Evolutionary conservation across 2,113 vertebrate species (phyloP), one percentile per base, ranked within the genome.

Genomic region (Anser brachyrhynchus): DNA sequence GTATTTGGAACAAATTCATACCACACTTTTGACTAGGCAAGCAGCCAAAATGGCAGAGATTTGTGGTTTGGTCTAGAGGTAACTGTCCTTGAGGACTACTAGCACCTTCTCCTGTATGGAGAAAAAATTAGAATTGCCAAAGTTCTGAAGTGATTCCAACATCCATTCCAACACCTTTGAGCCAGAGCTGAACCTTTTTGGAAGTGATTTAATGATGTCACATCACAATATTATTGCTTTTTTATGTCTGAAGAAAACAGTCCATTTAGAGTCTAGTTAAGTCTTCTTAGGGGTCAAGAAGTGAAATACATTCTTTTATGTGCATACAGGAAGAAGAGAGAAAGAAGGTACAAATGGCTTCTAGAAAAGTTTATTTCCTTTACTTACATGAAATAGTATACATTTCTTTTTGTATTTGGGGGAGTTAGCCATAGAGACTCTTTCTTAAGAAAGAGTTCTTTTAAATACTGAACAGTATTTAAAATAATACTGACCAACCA

Each of bases 1-100:
- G 55, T 91, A 37, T 92, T 94, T 93, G 78, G 59, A 96, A 71
- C 55, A 90, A 96, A 95, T 46, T 96, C 78, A 55, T 19, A 67
- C 51, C 71, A 93, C 72, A 43, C 67, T 96, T 94, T 80, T 59
- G 54, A 76, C 66, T 41, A 64, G 94, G 93, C 84, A 92, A 85
- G 37, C 16, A 83, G 78, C 95, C 93, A 95, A 91, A 93, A 95
- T 80, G 84, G 44, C n/a, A 87, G 37, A 93, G 82, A 93, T 76
- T 85, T 90, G 16, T 83, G 83, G 20, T 37, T 86, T 94, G 67
- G 41, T 80, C 72, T 88, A 39, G 25, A 88, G 15, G 84, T 59
- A 85, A 54, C 25, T 39, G n/a, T 87, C 72, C 67, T 77, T 80
- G 93, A 93, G 90, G 75, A 71, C 70, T 64, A 71, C 70, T 64